Base-by-base conservation (phyloP, 2,797 vertebrate genomes). In the Arrhamphus sclerolepis region DNA sequence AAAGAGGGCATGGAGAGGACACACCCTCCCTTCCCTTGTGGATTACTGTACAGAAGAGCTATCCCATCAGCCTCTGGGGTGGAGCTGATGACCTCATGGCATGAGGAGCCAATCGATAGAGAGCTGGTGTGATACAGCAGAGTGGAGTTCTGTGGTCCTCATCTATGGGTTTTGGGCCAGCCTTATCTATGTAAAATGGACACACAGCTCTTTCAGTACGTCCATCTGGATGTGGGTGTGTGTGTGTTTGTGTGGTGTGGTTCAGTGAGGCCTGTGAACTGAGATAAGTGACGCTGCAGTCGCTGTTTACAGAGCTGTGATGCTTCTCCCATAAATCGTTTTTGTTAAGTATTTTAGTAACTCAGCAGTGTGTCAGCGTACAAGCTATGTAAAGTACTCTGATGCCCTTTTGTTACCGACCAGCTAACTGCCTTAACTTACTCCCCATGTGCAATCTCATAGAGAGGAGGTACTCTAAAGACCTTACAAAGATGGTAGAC, bases 51-150 rank as follows among this genome's bases (percentile, higher is more conserved):
- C 66, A 77, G 63, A 72, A n/a, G 59, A 75, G 58, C 75, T 50
- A 43, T 78, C 75, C 81, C 72, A 79, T 85, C 74, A 60, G 56
- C 70, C 80, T 77, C 70, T 70, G 61, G 80, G 70, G 57, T 64
- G 56, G 67, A 84, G 46, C 59, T 46, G 73, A 84, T 87, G 83
- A 82, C 72, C 79, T 82, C 75, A 76, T 71, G 59, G 69, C 3
- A 44, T 58, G 69, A 83, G 70, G 62, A 85, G 62, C 60, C 63
- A 72, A 71, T 91, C 88, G 0, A 89, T 91, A 83, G 54, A 55
- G 64, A 78, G 72, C 59, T 66, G 42, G 63, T 56, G 57, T 61
- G 62, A 64, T 63, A 68, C 44, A 26, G 57, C 59, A 41, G 67
- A 70, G 75, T 73, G 69, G 70, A 73, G 76, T 56, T 61, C 46